Evolutionary conservation across 2,888 invertebrate species (phyloP).

Genomic region (Leptothorax acervorum): DNA sequence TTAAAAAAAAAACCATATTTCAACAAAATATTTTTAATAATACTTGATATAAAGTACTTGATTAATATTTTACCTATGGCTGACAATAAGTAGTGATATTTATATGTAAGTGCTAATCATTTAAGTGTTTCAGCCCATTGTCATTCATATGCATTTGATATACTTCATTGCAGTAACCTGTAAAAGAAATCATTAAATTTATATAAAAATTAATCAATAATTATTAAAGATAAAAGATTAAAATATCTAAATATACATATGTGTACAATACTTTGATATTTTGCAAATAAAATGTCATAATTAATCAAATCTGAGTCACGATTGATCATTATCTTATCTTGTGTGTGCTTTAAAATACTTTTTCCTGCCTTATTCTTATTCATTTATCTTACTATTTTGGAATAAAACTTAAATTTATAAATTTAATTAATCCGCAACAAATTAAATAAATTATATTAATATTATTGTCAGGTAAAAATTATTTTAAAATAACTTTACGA

Average conservation of each 20-base stretch:
- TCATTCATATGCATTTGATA: constrained; percentile 74
- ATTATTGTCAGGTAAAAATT: neutral
- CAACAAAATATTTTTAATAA: neutral
- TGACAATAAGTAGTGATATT: constrained; percentile 28
- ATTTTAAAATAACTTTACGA: constrained; percentile 1
- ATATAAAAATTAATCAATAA: constrained; percentile 4
- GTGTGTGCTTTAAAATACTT: neutral
- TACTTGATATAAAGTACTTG: constrained; percentile 20
- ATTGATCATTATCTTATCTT: constrained; percentile 1
- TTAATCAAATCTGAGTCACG: neutral
- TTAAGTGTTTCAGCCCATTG: constrained; percentile 81
- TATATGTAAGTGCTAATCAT: constrained; percentile 42
- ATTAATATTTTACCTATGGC: constrained; percentile 13
- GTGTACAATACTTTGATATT: neutral
- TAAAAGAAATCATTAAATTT: constrained; percentile 6
- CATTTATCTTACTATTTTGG: neutral
- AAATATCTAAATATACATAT: neutral
- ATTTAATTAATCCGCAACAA: neutral
- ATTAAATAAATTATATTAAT: no score
- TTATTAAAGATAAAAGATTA: neutral
- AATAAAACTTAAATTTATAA: constrained; percentile 10
- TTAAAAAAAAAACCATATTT: neutral
- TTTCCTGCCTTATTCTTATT: neutral
- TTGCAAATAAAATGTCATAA: neutral
- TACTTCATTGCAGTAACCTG: constrained; percentile 69